These are phyloP conservation scores for Chrysolina haemoptera DNA, from an alignment of 2,888 invertebrate genomes.

Conservation along the genomic window DNA sequence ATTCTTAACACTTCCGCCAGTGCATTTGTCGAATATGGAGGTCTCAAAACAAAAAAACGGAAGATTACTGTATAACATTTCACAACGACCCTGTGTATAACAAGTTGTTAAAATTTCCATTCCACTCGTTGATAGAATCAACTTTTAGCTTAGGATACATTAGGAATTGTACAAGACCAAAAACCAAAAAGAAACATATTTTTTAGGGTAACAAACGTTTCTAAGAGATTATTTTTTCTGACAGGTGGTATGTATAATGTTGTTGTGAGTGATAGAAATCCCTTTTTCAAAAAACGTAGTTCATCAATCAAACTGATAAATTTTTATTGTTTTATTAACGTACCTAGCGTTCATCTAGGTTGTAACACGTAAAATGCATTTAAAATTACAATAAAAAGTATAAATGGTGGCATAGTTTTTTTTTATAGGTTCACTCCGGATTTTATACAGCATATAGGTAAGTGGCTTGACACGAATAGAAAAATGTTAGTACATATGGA, in stretches of 20 bases:
- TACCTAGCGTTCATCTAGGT: constrained; percentile 45
- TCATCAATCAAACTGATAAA: constrained; percentile 44
- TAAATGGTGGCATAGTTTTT: constrained; percentile 10
- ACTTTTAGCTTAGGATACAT: constrained; percentile 34
- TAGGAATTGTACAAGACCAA: constrained; percentile 46
- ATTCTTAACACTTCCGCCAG: too few relatives aligned
- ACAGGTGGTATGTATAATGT: constrained; percentile 44
- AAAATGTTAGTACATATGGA: too few relatives aligned
- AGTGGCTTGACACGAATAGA: too few relatives aligned
- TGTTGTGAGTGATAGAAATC: constrained; percentile 41
- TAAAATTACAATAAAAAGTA: constrained; percentile 43
- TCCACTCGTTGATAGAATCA: constrained; percentile 35
- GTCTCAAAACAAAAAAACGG: neutral
- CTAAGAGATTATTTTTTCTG: constrained; percentile 37
- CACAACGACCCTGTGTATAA: constrained; percentile 17
- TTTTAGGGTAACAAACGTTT: constrained; percentile 32
- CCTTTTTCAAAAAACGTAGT: constrained; percentile 39
- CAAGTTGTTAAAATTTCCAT: constrained; percentile 27
- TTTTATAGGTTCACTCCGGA: neutral
- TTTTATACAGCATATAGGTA: neutral
- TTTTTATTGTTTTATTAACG: constrained; percentile 42
- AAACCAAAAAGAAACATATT: constrained; percentile 35
- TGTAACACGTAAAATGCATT: constrained; percentile 43
- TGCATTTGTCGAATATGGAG: neutral
- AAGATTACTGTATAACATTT: neutral